phyloP scores from a whole-genome alignment of 2,888 invertebrate species.

The Metallyticus violacea region DNA sequence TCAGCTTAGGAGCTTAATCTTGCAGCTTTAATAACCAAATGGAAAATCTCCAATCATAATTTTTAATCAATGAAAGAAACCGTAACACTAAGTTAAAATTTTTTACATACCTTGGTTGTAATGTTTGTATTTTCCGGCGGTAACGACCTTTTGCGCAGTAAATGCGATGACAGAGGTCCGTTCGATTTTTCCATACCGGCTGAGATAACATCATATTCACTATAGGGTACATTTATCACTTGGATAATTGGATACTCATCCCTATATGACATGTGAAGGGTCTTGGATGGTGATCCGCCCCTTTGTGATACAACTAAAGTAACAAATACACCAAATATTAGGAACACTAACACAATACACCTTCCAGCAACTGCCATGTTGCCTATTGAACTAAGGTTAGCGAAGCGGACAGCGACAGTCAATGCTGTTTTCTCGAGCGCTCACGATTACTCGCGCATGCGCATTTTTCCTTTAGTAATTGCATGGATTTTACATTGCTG shows the following conservation, averaged over 20 bases:
- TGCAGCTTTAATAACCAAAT: background rate
- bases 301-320: constrained; percentile 15
- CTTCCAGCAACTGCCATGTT: constrained; percentile 23
- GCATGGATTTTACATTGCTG: no score
- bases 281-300: constrained; percentile 23
- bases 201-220: background rate
- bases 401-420: background rate
- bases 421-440: background rate
- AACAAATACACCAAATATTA: constrained; percentile 5
- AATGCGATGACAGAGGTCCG: background rate
- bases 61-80: no score
- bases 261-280: constrained; percentile 20
- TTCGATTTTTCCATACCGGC: background rate
- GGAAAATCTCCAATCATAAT: background rate
- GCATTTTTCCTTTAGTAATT: background rate
- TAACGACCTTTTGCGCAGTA: constrained; percentile 13
- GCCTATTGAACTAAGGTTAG: background rate
- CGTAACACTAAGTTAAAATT: background rate
- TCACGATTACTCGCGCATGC: background rate
- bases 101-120: background rate
- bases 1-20: background rate
- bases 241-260: background rate
- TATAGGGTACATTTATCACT: background rate
- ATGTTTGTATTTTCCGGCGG: background rate
- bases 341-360: background rate